Evolutionary conservation across 2,888 invertebrate species (phyloP), one percentile per base, ranked within the genome.

Genomic region (Tolmerus cingulatus): DNA sequence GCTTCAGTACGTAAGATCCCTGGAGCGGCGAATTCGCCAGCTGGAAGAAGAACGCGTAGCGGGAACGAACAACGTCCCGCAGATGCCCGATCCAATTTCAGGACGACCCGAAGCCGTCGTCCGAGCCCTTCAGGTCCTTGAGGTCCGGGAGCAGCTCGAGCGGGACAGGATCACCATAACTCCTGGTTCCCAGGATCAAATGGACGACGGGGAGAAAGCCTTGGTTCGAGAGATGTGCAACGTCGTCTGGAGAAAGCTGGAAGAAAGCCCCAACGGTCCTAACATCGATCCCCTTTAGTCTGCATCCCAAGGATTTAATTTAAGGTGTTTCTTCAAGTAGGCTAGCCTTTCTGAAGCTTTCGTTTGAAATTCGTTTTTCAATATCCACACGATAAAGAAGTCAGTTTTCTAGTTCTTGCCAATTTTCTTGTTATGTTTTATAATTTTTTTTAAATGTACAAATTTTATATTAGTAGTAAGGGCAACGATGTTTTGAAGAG

Each of bases 221-320:
- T 94, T 98, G 87, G 97, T 98, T 81, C 94, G 98, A 90, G 98
- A 98, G 93, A 98, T 98, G 98, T 98, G 98, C 93, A 98, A 98
- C 93, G 97, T 97, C 82, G 97, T 97, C 74, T 97, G 97, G 97
- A 95, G 97, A 89, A 97, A 97, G 92, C 93, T 97, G 86, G 97
- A 97, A 92, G 97, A 97, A 90, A 96, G 95, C 76, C 96, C 97
- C n/a, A 95, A 95, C 77, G 93, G 93, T 92, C 91, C 93, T 12
- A 89, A 90, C 55, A 88, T 92, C 81, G 92, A 92, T 87, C 91
- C 91, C 86, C 90, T 92, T 88, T 92, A 91, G 85, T 76, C 30
- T 46, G 19, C 40, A 57, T 19, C n/a, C 79, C 66, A 66, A 23
- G 23, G 27, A 19, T 23, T 27, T 66, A 66, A 23, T 46, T 79